Evolutionary conservation across 2,113 vertebrate genomes (phyloP).

Genomic region (Nipponia nippon): DNA sequence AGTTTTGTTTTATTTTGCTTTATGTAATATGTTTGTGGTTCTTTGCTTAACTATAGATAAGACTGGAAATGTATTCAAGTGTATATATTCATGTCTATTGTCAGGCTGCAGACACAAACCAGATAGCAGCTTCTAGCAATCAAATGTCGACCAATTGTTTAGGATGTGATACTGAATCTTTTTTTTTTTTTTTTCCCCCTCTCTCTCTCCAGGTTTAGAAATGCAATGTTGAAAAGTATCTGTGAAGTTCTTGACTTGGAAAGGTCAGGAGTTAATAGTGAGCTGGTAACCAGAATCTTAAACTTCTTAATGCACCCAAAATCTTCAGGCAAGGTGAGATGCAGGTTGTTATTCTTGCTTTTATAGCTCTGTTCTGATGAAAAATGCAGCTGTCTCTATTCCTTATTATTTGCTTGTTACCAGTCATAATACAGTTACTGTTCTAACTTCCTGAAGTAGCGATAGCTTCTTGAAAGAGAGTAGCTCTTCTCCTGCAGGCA

Average conservation of each 20-base stretch:
- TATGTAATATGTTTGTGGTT: not conserved
- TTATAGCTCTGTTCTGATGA: not conserved
- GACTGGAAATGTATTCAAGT: not conserved
- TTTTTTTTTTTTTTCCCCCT: accelerated
- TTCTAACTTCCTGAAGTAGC: not conserved
- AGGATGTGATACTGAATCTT: not conserved
- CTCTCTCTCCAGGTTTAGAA: slow-evolving; percentile 67
- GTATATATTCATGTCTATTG: not conserved
- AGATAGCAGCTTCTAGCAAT: not conserved
- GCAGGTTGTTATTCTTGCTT: not conserved
- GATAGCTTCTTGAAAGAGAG: not conserved
- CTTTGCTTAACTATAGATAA: not conserved
- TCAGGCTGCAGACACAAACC: not conserved
- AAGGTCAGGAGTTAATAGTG: slow-evolving; percentile 87
- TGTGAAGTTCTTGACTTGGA: slow-evolving; percentile 93
- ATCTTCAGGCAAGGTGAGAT: slow-evolving; percentile 89
- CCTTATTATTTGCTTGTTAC: not conserved
- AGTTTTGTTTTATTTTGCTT: not conserved
- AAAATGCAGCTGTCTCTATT: not conserved
- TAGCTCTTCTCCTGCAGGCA: not conserved
- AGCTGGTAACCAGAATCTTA: slow-evolving; percentile 89
- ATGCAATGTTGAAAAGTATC: slow-evolving; percentile 85
- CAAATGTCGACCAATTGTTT: not conserved
- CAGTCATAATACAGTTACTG: not conserved
- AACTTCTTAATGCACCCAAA: slow-evolving; percentile 88